Conservation (phyloP, 2,797 vertebrate genomes). For the Parauchenoglanis punctatus region DNA sequence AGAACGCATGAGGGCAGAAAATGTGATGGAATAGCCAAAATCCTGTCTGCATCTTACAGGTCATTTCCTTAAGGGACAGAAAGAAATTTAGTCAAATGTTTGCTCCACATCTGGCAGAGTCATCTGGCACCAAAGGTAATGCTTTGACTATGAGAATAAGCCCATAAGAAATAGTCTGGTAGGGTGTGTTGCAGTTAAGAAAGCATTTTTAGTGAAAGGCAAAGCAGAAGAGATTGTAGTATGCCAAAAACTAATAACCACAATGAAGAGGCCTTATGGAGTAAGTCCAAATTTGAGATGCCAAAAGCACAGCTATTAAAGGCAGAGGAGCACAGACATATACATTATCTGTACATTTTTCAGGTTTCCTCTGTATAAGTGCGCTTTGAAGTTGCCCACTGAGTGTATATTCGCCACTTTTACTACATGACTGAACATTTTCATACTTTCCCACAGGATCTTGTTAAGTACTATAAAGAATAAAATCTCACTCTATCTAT, state of each 20-base stretch:
- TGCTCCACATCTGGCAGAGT: constrained; percentile 5
- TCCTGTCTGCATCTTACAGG: background rate
- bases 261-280: background rate
- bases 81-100: constrained; percentile 4
- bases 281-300: background rate
- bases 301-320: background rate
- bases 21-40: constrained; percentile 8
- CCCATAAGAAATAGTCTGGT: background rate
- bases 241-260: background rate
- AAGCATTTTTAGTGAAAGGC: background rate
- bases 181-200: constrained; percentile 22
- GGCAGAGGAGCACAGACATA: background rate
- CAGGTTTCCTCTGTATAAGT: background rate
- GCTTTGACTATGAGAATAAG: constrained; percentile 6
- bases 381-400: background rate
- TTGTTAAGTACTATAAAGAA: background rate
- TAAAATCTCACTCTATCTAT: background rate
- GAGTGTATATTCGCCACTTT: background rate
- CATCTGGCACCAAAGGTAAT: background rate
- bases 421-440: background rate
- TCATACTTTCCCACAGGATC: background rate
- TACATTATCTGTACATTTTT: background rate
- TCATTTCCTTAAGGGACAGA: constrained; percentile 26
- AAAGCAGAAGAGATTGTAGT: background rate
- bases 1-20: background rate